phyloP scores from a whole-genome alignment of 2,888 invertebrate genomes.

The Microctonus brassicae region DNA sequence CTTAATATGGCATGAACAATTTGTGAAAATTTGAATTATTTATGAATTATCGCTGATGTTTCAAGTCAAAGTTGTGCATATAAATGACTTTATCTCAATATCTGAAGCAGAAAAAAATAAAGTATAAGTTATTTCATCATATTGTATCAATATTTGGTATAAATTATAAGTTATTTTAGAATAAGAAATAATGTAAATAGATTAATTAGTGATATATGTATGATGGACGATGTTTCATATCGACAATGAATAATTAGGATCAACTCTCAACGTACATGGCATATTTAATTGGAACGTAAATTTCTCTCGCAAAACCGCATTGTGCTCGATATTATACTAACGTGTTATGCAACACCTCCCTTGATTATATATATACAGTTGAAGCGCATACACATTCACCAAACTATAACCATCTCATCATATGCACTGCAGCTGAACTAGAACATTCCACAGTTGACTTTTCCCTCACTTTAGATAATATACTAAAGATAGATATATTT shows the following conservation, averaged over 20 bases:
- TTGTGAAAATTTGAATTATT: not conserved
- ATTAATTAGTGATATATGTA: not conserved
- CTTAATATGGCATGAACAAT: not conserved
- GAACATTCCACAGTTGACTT: not conserved
- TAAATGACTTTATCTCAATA: too few relatives aligned
- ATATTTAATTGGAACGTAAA: not conserved
- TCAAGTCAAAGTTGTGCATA: too few relatives aligned
- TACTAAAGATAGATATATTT: too few relatives aligned
- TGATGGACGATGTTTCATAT: not conserved
- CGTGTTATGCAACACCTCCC: not conserved
- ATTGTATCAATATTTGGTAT: too few relatives aligned
- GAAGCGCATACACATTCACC: not conserved
- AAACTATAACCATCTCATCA: not conserved
- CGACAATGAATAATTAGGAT: not conserved
- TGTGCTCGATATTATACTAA: conserved; percentile 1
- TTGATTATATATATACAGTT: not conserved
- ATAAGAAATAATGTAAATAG: not conserved
- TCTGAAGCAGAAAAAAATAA: too few relatives aligned
- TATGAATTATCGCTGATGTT: not conserved
- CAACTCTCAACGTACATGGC: not conserved
- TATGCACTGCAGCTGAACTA: not conserved
- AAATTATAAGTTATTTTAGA: not conserved
- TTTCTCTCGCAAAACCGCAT: not conserved
- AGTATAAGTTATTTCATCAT: too few relatives aligned
- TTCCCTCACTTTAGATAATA: not conserved